Evolutionary conservation across 2,888 invertebrate species (phyloP).

Genomic region (Drosophila austrosaltans): DNA sequence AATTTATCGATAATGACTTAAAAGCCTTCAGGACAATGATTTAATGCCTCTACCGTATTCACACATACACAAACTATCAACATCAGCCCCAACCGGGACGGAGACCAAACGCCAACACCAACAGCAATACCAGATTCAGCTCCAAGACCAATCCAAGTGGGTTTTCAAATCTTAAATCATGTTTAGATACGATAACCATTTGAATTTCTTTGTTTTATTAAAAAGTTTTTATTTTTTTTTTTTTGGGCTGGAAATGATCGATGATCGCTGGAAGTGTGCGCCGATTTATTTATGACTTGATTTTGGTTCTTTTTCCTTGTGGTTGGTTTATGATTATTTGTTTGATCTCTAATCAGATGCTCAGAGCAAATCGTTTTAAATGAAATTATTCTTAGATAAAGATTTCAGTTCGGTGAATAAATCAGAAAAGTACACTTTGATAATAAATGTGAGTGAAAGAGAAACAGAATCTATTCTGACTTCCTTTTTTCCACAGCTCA

Average conservation of each 20-base stretch:
- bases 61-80: slow-evolving; percentile 47
- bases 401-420: slow-evolving; percentile 43
- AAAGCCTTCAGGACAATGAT: slow-evolving; percentile 83
- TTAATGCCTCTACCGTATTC: slow-evolving; percentile 74
- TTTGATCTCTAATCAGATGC: slow-evolving; percentile 63
- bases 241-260: slow-evolving; percentile 63
- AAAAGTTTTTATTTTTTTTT: slow-evolving; percentile 40
- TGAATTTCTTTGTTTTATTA: slow-evolving; percentile 60
- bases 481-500: background rate
- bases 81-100: slow-evolving; percentile 22
- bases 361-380: slow-evolving; percentile 49
- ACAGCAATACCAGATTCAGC: slow-evolving; percentile 28
- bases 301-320: slow-evolving; percentile 41
- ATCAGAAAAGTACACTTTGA: slow-evolving; percentile 48
- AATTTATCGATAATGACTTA: slow-evolving; percentile 84
- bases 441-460: slow-evolving; percentile 28
- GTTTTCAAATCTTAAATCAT: slow-evolving; percentile 73
- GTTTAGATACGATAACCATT: slow-evolving; percentile 76
- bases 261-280: slow-evolving; percentile 78
- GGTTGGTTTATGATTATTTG: slow-evolving; percentile 35
- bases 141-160: slow-evolving; percentile 51
- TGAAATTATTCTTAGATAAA: slow-evolving; percentile 54
- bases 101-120: slow-evolving; percentile 41
- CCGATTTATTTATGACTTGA: slow-evolving; percentile 77
- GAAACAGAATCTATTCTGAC: background rate